phyloP scores from a whole-genome alignment of 1,140 invertebrate genomes.

The Drosophila sproati region DNA sequence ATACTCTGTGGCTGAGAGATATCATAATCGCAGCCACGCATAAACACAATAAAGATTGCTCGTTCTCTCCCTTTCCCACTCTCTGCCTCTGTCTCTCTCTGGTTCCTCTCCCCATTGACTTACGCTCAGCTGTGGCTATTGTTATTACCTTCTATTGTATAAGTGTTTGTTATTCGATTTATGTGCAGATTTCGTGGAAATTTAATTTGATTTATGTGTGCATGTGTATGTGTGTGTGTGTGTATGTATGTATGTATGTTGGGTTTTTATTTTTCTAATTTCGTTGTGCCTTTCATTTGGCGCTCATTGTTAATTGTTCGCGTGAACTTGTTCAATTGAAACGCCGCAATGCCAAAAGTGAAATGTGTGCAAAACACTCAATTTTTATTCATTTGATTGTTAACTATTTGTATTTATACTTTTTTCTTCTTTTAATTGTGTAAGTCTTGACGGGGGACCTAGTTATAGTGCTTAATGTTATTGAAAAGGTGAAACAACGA shows the following conservation, averaged over 20 bases:
- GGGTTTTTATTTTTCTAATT: conserved; percentile 36
- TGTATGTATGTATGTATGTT: too few relatives aligned
- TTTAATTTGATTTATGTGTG: conserved; percentile 36
- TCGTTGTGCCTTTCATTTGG: conserved; percentile 42
- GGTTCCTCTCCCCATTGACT: neutral
- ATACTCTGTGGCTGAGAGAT: neutral
- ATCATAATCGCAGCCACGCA: conserved; percentile 17
- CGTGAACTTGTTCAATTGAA: conserved; percentile 84
- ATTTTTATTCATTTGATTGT: conserved; percentile 52
- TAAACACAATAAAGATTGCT: conserved; percentile 11
- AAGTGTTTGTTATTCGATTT: conserved; percentile 49
- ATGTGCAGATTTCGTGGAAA: conserved; percentile 58
- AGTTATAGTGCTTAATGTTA: conserved; percentile 11
- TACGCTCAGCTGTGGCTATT: conserved; percentile 33
- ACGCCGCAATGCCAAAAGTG: conserved; percentile 79
- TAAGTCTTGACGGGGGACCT: neutral
- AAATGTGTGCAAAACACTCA: conserved; percentile 81
- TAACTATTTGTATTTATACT: conserved; percentile 23
- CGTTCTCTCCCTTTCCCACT: conserved; percentile 4
- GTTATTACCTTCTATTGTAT: conserved; percentile 42
- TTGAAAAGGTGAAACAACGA: conserved; percentile 25
- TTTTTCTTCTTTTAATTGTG: conserved; percentile 29
- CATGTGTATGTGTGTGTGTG: neutral
- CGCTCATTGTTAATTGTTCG: conserved; percentile 81
- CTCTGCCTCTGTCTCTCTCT: neutral